These are phyloP conservation scores for Erythrocercus mccallii DNA, from an alignment of 2,113 vertebrate species.

Conservation along the genomic window DNA sequence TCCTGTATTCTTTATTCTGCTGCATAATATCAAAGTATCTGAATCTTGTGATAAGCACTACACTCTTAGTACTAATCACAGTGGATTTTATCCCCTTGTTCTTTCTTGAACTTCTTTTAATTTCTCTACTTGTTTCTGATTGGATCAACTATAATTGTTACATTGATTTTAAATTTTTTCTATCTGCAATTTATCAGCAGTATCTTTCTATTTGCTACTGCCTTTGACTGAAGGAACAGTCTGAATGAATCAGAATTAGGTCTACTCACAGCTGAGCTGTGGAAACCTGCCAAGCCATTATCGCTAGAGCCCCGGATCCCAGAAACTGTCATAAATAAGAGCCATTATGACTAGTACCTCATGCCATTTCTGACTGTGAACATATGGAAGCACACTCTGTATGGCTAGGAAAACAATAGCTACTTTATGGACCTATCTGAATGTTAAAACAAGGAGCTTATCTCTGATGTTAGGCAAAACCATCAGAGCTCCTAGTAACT, in stretches of 20 bases:
- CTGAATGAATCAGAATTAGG: slow-evolving; percentile 55
- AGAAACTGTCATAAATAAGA: slow-evolving; percentile 68
- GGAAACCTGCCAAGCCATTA: slow-evolving; percentile 50
- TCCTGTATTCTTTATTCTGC: background rate
- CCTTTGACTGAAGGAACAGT: background rate
- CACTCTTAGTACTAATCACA: background rate
- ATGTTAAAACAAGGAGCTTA: slow-evolving; percentile 21
- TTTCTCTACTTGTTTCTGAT: background rate
- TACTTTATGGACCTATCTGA: slow-evolving; percentile 27
- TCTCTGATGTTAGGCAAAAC: background rate
- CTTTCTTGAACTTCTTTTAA: slow-evolving; percentile 20
- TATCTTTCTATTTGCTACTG: background rate
- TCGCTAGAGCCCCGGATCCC: slow-evolving; percentile 24
- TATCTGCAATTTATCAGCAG: slow-evolving; percentile 35
- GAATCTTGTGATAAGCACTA: slow-evolving; percentile 11
- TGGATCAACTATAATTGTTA: slow-evolving; percentile 25
- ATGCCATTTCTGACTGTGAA: slow-evolving; percentile 52
- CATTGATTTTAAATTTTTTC: slow-evolving; percentile 34
- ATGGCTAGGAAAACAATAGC: slow-evolving; percentile 50
- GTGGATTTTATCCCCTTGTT: background rate
- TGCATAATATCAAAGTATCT: background rate
- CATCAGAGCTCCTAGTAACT: background rate
- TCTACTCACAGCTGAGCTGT: slow-evolving; percentile 25
- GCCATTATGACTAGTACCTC: slow-evolving; percentile 60
- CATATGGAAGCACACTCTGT: slow-evolving; percentile 31